phyloP scores from a whole-genome alignment of 2,888 invertebrate species.

The Pachymerium ferrugineum region DNA sequence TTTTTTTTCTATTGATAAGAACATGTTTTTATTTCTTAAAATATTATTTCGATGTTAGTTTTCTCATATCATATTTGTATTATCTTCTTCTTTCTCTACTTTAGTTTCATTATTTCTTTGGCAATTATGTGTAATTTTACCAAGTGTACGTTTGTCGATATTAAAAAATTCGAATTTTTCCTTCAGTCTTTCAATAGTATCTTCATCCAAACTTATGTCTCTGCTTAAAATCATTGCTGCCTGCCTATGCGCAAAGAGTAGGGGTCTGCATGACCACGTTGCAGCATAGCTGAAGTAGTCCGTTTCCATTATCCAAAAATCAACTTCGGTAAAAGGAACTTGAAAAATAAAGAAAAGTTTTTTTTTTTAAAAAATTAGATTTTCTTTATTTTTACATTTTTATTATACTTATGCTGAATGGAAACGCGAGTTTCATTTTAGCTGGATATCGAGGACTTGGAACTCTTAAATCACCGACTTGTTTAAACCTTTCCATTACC shows the following conservation, averaged over 20 bases:
- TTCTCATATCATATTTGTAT: too few relatives aligned
- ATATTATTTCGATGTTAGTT: too few relatives aligned
- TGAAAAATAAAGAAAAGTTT: neutral
- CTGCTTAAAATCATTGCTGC: constrained; percentile 76
- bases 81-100: too few relatives aligned
- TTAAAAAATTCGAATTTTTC: constrained; percentile 48
- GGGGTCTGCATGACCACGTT: constrained; percentile 71
- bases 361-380: neutral
- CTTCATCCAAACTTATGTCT: constrained; percentile 63
- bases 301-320: constrained; percentile 66
- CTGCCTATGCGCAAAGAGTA: constrained; percentile 67
- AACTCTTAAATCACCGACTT: constrained; percentile 61
- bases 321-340: neutral
- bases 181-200: constrained; percentile 62
- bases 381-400: neutral
- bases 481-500: constrained; percentile 28
- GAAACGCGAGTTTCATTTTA: constrained; percentile 69
- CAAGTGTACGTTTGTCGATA: constrained; percentile 66
- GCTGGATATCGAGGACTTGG: constrained; percentile 54
- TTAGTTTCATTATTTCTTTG: too few relatives aligned
- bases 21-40: too few relatives aligned
- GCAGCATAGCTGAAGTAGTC: constrained; percentile 70
- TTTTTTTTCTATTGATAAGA: too few relatives aligned
- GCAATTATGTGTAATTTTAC: too few relatives aligned
- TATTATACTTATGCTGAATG: constrained; percentile 57